Evolutionary conservation across 2,888 invertebrate genomes (phyloP), one percentile per base, ranked within the genome.

Genomic region (Calameuta idolon): DNA sequence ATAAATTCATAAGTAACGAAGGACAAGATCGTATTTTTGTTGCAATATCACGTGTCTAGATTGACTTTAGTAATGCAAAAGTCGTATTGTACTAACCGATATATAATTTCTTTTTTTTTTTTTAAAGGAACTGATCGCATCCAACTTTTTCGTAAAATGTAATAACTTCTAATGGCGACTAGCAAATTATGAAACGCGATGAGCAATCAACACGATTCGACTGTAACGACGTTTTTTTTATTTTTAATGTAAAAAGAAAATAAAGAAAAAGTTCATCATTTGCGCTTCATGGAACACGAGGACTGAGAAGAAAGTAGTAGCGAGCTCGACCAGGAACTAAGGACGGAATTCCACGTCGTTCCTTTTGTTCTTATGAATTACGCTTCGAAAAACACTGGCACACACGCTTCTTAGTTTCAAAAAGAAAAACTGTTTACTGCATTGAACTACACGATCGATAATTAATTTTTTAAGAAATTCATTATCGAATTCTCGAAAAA

Each of bases 291-390:
- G 69, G 78, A 80, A 37, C 79, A 79, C 69, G 75, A 75, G 40
- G 68, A 69, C 69, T 30, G 74, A 33, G 80, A 77, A 79, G 80
- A 82, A 82, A 76, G 37, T 31, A 69, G 73, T 34, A 68, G 73
- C 34, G 69, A 75, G 33, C 73, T 55, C 73, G 40, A 80, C 75
- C 81, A 81, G 79, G 80, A 81, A 81, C 80, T 34, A 76, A 82
- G 78, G 80, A 81, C 78, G 80, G 81, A 82, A 80, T 82, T 80
- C 80, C 69, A 76, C 37, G 69, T 69, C 69, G 69, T 79, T 77
- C 78, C 79, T 75, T 82, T 81, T 74, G 77, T 79, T 79, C 74
- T 74, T 73, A 40, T 40, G 75, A 74, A 80, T 79, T 81, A 78
- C 80, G 82, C 81, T 76, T 80, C 79, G 81, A 15, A 33, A 69